phyloP scores from a whole-genome alignment of 2,797 vertebrate species.

The Thalassophryne amazonica region DNA sequence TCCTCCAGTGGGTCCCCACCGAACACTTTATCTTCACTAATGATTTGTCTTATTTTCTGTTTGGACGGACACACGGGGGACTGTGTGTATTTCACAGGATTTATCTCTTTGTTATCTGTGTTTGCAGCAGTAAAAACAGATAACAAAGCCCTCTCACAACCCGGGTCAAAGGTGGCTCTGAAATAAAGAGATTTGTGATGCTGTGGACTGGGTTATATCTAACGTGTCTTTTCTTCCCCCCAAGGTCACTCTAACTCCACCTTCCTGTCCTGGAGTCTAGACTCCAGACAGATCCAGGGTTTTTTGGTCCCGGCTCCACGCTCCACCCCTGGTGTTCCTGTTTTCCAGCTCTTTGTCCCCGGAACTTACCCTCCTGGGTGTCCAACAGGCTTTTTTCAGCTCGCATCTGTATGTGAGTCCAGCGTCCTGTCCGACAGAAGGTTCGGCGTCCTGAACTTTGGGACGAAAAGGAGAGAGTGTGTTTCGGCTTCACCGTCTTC shows the following conservation, averaged over 20 bases:
- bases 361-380: slow-evolving; percentile 65
- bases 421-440: slow-evolving; percentile 23
- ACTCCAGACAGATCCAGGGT: not conserved
- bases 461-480: slow-evolving; percentile 6
- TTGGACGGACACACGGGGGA: not conserved
- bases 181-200: slow-evolving; percentile 19
- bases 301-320: slow-evolving; percentile 49
- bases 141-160: slow-evolving; percentile 1
- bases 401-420: slow-evolving; percentile 70
- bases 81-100: slow-evolving; percentile 21
- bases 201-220: not conserved
- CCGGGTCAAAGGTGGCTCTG: slow-evolving; percentile 14
- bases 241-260: slow-evolving; percentile 29
- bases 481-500: slow-evolving; percentile 10
- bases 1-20: not conserved
- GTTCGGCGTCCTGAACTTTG: slow-evolving; percentile 22
- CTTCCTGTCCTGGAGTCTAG: slow-evolving; percentile 43
- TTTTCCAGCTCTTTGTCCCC: slow-evolving; percentile 77
- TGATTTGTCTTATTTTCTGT: slow-evolving; percentile 15
- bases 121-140: slow-evolving; percentile 33
- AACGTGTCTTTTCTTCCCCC: not conserved
- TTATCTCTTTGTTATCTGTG: slow-evolving; percentile 29
- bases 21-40: slow-evolving; percentile 4
- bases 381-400: slow-evolving; percentile 48
- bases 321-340: slow-evolving; percentile 77